Base-by-base conservation (phyloP, 2,113 vertebrate species). In the Chaetorhynchus papuensis region DNA sequence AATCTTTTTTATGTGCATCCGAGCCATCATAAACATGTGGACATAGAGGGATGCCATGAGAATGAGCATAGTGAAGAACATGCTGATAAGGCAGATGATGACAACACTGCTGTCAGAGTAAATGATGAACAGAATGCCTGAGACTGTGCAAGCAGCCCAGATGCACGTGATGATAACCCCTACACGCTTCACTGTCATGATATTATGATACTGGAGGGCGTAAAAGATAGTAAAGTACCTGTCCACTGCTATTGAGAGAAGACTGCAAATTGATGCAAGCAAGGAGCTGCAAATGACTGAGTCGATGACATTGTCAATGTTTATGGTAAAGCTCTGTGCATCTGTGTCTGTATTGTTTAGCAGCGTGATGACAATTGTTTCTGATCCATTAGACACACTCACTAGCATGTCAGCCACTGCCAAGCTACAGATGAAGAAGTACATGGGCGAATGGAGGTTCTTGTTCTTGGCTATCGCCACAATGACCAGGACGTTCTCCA, bases 151-250 rank as follows among this genome's bases (percentile, higher is more conserved):
- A 65, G 98, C 98, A 2, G 98, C 97, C 99, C 99, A 99, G 94
- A 99, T 99, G 68, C 98, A 97, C 15, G 97, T 93, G 65, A 99
- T 99, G 94, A 98, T 98, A 84, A 98, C 75, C 50, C 97, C 97
- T 2, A 99, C 98, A 1, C 99, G 96, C 26, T 97, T 98, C 41
- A 98, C 97, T 0, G 99, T 99, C 96, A 99, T 99, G 20, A 99
- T 99, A 95, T 98, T 99, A 95, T 99, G 99, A 89, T 99, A 99
- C 49, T 99, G 98, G 65, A 99, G 98, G 7, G 99, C 99, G 0
- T 99, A 99, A 98, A 99, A 99, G 94, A 99, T 99, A 42, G 99
- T 99, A 92, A 99, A 98, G 78, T 99, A 99, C 96, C 99, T 98
- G 97, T 99, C 99, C 16, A 99, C 96, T 5, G 99, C 99, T 77